Conservation (phyloP, 2,888 invertebrate species). For the Lissocephala sabroskyi region DNA sequence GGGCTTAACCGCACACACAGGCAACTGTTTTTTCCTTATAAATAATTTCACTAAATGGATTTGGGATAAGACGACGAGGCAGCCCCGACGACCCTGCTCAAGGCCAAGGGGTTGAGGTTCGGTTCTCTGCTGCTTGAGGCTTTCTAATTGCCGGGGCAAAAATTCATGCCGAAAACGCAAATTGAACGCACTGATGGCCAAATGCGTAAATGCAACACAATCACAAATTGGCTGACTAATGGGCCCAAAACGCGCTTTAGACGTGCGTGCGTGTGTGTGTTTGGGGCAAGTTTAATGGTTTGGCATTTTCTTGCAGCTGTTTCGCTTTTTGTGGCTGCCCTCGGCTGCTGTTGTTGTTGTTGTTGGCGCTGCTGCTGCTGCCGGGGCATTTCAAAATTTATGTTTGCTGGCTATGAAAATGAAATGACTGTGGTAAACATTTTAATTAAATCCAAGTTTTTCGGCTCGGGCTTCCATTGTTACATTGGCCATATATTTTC, state of each 20-base stretch:
- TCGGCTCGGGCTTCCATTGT: conserved; percentile 53
- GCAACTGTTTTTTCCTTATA: conserved; percentile 51
- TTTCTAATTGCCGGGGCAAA: not conserved
- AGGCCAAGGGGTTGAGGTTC: too few species aligned
- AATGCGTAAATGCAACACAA: not conserved
- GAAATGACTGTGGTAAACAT: conserved; percentile 64
- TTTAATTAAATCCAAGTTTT: conserved; percentile 64
- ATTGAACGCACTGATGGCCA: conserved; percentile 2
- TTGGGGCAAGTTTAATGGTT: conserved; percentile 51
- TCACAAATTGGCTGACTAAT: not conserved
- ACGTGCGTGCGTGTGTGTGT: conserved; percentile 9
- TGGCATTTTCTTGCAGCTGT: conserved; percentile 62
- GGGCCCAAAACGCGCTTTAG: too few species aligned
- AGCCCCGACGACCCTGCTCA: too few species aligned
- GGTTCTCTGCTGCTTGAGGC: conserved; percentile 48
- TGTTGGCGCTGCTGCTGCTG: conserved; percentile 13
- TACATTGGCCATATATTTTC: conserved; percentile 39
- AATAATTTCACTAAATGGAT: conserved; percentile 64
- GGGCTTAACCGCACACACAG: not conserved
- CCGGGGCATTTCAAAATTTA: conserved; percentile 57
- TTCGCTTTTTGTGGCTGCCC: conserved; percentile 53
- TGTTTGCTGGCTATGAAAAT: conserved; percentile 64
- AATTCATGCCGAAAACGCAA: not conserved
- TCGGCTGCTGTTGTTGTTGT: conserved; percentile 14
- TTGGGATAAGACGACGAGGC: too few species aligned